Evolutionary conservation across 1,140 invertebrate species (phyloP).

Genomic region (Schlechtendalia chinensis): DNA sequence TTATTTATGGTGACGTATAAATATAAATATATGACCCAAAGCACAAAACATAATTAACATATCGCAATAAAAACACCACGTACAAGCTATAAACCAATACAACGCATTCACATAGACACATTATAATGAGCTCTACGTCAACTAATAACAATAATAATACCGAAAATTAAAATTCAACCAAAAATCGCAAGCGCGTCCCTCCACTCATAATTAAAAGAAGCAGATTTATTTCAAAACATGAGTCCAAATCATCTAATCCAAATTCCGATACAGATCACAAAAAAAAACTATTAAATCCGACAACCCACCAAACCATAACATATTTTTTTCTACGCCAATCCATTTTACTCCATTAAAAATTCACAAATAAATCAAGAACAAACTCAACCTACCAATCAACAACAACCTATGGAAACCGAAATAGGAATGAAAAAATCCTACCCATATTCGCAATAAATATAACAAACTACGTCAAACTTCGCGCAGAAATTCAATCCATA

Average conservation of each 20-base stretch:
- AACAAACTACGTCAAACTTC: not conserved
- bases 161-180: not conserved
- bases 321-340: slow-evolving; percentile 17
- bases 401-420: slow-evolving; percentile 25
- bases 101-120: not conserved
- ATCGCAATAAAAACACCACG: not conserved
- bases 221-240: not conserved
- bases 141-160: no score
- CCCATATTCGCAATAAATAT: slow-evolving; percentile 5
- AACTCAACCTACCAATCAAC: slow-evolving; percentile 8
- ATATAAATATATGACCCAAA: slow-evolving; percentile 4
- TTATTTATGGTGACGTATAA: slow-evolving; percentile 10
- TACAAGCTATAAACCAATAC: not conserved
- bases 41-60: not conserved
- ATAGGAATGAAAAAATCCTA: slow-evolving; percentile 8
- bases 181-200: no score
- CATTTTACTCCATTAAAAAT: slow-evolving; percentile 3
- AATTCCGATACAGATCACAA: slow-evolving; percentile 22
- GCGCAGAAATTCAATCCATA: not conserved
- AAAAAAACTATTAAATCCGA: slow-evolving; percentile 7
- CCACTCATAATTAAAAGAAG: no score
- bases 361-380: not conserved
- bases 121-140: no score
- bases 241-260: not conserved
- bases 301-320: not conserved